Conservation (phyloP, 2,888 invertebrate genomes). For the Conops quadrifasciatus region DNA sequence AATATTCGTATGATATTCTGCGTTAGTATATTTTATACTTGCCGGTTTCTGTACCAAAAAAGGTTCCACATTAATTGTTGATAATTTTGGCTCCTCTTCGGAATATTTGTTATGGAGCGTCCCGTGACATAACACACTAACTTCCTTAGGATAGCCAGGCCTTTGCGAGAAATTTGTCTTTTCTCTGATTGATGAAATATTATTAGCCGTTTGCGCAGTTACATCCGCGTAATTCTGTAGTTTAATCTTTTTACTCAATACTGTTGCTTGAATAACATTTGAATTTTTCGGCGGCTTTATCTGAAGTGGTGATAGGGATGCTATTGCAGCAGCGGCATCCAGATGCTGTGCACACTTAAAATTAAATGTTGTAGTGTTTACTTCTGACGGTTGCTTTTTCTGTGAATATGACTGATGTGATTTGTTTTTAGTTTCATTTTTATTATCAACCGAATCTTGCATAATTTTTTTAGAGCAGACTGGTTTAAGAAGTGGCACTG, state of each 20-base stretch:
- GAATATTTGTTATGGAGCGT: background rate
- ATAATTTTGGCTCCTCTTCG: background rate
- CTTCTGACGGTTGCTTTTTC: constrained; percentile 39
- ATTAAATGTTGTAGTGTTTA: constrained; percentile 56
- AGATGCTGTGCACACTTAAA: constrained; percentile 57
- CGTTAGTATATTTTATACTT: background rate
- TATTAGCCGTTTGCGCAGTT: background rate
- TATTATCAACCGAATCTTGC: constrained; percentile 40
- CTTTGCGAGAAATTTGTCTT: constrained; percentile 22
- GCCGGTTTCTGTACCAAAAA: background rate
- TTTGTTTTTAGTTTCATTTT: constrained; percentile 38
- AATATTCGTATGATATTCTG: background rate
- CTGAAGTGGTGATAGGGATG: constrained; percentile 62
- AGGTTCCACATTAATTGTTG: background rate
- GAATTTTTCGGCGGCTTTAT: constrained; percentile 60
- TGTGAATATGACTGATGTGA: constrained; percentile 40
- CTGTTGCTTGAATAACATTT: constrained; percentile 65
- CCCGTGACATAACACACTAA: background rate
- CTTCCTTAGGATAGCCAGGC: constrained; percentile 21
- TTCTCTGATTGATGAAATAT: constrained; percentile 6
- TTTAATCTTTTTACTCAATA: constrained; percentile 60
- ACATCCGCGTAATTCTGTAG: constrained; percentile 39
- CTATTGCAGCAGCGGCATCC: constrained; percentile 58
- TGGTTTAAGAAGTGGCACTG: constrained; percentile 63
- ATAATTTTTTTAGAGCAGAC: constrained; percentile 54